phyloP scores from a whole-genome alignment of 2,113 vertebrate genomes.

The Hippoglossus stenolepis region DNA sequence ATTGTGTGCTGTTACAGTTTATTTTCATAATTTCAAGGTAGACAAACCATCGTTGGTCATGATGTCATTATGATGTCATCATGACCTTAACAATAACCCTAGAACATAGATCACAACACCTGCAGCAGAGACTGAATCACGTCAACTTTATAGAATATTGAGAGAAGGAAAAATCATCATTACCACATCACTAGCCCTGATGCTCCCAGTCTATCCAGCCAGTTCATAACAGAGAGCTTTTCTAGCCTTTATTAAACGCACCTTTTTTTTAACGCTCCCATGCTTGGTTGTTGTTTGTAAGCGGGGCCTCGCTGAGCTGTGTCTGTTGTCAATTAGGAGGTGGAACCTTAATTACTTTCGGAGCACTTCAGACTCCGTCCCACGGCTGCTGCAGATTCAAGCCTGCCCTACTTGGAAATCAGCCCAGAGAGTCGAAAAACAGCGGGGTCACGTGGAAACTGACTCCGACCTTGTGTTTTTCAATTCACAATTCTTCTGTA shows the following conservation, averaged over 20 bases:
- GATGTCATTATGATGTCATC: no score
- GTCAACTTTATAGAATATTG: background rate
- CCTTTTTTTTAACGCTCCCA: conserved; percentile 26
- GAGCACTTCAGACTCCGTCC: conserved; percentile 68
- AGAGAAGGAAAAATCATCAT: no score
- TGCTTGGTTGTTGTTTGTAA: conserved; percentile 58
- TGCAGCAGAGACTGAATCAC: background rate
- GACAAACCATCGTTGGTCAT: no score
- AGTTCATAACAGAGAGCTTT: conserved; percentile 19
- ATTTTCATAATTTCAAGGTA: no score
- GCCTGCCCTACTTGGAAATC: conserved; percentile 67
- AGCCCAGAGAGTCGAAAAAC: conserved; percentile 54
- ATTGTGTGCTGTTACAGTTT: no score
- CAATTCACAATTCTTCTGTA: background rate
- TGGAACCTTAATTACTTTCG: conserved; percentile 75
- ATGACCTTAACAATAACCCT: no score
- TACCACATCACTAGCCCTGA: conserved; percentile 26
- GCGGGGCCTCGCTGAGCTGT: conserved; percentile 29
- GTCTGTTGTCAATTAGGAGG: conserved; percentile 78
- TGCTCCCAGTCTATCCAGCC: background rate
- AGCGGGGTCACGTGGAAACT: conserved; percentile 57
- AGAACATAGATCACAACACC: conserved; percentile 6
- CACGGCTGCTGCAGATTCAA: conserved; percentile 67
- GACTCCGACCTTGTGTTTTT: conserved; percentile 44
- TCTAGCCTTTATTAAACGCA: conserved; percentile 22